phyloP scores from a whole-genome alignment of 2,113 vertebrate species.

The Labeo catla region DNA sequence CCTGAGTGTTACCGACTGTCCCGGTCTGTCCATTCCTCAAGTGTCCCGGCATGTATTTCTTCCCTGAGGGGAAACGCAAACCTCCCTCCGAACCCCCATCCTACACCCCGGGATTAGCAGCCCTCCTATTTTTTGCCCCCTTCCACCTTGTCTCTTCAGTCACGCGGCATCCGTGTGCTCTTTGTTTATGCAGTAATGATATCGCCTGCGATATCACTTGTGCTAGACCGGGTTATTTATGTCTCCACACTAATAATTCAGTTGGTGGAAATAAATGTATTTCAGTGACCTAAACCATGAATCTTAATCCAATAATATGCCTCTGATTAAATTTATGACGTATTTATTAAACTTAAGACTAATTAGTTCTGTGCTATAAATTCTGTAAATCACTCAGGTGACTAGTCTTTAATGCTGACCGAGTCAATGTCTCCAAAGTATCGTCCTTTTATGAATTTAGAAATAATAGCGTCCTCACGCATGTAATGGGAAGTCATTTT shows the following conservation, averaged over 20 bases:
- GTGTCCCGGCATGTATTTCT: slow-evolving; percentile 49
- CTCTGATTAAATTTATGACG: slow-evolving; percentile 75
- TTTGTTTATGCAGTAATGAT: slow-evolving; percentile 58
- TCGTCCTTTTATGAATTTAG: slow-evolving; percentile 39
- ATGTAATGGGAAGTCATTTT: slow-evolving; percentile 15
- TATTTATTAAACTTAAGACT: slow-evolving; percentile 80
- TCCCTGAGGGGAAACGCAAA: slow-evolving; percentile 45
- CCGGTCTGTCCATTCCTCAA: slow-evolving; percentile 57
- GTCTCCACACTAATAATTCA: slow-evolving; percentile 60
- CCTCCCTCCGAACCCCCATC: slow-evolving; percentile 35
- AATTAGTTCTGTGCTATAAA: slow-evolving; percentile 78
- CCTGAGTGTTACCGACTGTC: slow-evolving; percentile 28
- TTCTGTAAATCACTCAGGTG: slow-evolving; percentile 73
- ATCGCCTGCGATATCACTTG: slow-evolving; percentile 39
- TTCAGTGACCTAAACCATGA: slow-evolving; percentile 68
- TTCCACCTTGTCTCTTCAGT: slow-evolving; percentile 55
- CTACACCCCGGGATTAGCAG: slow-evolving; percentile 44
- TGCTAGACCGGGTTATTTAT: slow-evolving; percentile 60
- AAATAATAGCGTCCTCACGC: slow-evolving; percentile 29
- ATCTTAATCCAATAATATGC: slow-evolving; percentile 71
- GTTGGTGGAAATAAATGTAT: slow-evolving; percentile 61
- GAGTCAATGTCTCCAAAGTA: slow-evolving; percentile 36
- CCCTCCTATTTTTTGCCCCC: slow-evolving; percentile 53
- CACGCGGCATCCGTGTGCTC: slow-evolving; percentile 34
- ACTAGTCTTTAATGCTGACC: slow-evolving; percentile 44